phyloP scores from a whole-genome alignment of 1,140 invertebrate genomes.

The Asobara japonica region DNA sequence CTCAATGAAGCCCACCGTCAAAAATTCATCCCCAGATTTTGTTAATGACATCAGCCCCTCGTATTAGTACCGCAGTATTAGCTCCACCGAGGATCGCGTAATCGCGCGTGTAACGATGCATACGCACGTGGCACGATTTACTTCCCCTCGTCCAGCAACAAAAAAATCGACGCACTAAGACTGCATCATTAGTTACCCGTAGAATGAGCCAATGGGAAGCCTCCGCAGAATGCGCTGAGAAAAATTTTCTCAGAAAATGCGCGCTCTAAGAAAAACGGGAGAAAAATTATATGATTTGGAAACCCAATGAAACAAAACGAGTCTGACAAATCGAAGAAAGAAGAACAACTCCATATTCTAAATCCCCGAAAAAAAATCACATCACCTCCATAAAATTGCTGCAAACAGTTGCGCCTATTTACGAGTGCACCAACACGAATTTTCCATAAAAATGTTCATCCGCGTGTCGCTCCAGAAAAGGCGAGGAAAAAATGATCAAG shows the following conservation, averaged over 20 bases:
- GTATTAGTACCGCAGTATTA: neutral
- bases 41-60: neutral
- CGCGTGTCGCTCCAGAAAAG: too few relatives aligned
- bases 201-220: neutral
- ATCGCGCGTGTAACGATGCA: constrained; percentile 9
- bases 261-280: neutral
- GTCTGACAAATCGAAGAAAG: too few relatives aligned
- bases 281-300: neutral
- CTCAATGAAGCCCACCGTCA: too few relatives aligned
- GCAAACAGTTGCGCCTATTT: too few relatives aligned
- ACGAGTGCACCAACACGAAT: too few relatives aligned
- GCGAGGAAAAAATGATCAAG: neutral
- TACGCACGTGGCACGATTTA: constrained; percentile 1
- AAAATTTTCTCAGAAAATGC: neutral
- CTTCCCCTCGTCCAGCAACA: neutral
- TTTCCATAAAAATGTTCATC: too few relatives aligned
- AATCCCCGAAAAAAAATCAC: too few relatives aligned
- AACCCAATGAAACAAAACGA: too few relatives aligned
- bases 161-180: neutral
- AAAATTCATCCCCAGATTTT: neutral
- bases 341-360: too few relatives aligned
- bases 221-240: neutral
- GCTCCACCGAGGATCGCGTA: neutral
- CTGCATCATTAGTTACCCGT: neutral
- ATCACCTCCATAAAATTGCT: too few relatives aligned